Base-by-base conservation (phyloP, 2,888 invertebrate species). In the Octonoba sinensis region DNA sequence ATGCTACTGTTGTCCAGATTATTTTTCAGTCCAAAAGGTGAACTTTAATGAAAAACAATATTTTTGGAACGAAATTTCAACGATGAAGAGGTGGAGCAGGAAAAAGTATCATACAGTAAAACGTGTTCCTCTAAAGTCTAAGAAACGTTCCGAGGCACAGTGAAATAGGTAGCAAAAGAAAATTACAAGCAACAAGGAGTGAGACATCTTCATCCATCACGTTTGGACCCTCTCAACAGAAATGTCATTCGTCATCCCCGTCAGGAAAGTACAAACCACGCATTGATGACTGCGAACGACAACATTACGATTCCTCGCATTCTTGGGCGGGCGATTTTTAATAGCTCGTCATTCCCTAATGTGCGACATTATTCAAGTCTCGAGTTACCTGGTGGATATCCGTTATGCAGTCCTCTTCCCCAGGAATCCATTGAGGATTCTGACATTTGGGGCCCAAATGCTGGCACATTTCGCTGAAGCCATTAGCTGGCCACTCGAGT, bases 351-450 rank as follows among this genome's bases (percentile, higher is more conserved):
- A 70, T 60, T 47, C 22, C 79, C 64, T 73, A 73, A 81, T 81
- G 79, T 81, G 79, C 73, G 73, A 81, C 79, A 81, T 81, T 81
- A 81, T 81, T 81, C 79, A 81, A 64, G 73, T 81, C 73, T 81
- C 60, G 46, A 62, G 47, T 81, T 81, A 69, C 79, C 18, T 3
- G 24, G 60, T 27, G 69, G 36, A 36, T 73, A 81, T 81, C 79
- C 79, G 73, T 73, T 69, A 60, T 44, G 62, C 59, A 22, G 67
- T 46, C 77, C 47, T 64, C 54, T 67, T 67, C 47, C 46, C 22
- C 47, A 44, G 15, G 49, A 24, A 51, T 27, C 54, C 59, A 64
- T 67, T 75, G 67, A 66, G 73, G 24, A 36, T 64, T 65, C 49
- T 70, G 79, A 81, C 79, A 81, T 81, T 81, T 81, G 79, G 69